Percentiles rank a stretch among this genome's conserved stretches.
Conservation (phyloP, 1,140 invertebrate species). For the Leptonema lineaticorne region DNA sequence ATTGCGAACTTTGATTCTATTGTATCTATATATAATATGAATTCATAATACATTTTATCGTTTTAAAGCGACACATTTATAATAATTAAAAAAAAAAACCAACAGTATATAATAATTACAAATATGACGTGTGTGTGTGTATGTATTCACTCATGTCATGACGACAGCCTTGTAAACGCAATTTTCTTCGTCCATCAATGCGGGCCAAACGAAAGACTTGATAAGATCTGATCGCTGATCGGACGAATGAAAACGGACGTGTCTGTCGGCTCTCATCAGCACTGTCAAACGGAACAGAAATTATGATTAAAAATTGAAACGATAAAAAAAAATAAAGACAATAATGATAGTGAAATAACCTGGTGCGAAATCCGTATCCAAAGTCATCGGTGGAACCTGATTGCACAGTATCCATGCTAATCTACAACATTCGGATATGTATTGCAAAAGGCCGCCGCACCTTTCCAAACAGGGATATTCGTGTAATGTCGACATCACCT, state of each 20-base stretch:
- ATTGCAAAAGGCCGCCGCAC: slow-evolving; percentile 57
- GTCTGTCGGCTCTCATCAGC: slow-evolving; percentile 57
- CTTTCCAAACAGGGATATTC: slow-evolving; percentile 62
- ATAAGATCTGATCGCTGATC: slow-evolving; percentile 62
- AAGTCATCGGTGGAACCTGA: slow-evolving; percentile 59
- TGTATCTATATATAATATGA: too few species aligned
- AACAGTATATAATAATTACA: too few species aligned
- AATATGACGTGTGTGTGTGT: too few species aligned
- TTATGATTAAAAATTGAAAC: not conserved
- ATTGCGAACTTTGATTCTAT: too few species aligned
- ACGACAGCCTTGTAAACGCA: slow-evolving; percentile 65
- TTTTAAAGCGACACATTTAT: too few species aligned
- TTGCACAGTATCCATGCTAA: slow-evolving; percentile 61
- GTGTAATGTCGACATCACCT: slow-evolving; percentile 60
- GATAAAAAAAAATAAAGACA: slow-evolving; percentile 13
- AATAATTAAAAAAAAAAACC: too few species aligned
- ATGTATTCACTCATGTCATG: slow-evolving; percentile 48
- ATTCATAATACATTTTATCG: too few species aligned
- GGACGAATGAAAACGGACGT: slow-evolving; percentile 59
- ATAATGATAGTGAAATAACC: slow-evolving; percentile 45
- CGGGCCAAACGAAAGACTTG: slow-evolving; percentile 65
- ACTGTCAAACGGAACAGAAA: slow-evolving; percentile 44
- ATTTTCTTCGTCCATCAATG: slow-evolving; percentile 58
- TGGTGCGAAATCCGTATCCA: slow-evolving; percentile 65
- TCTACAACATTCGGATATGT: slow-evolving; percentile 58